Evolutionary conservation across 2,113 vertebrate genomes (phyloP).

Genomic region (Eulemur rufifrons): DNA sequence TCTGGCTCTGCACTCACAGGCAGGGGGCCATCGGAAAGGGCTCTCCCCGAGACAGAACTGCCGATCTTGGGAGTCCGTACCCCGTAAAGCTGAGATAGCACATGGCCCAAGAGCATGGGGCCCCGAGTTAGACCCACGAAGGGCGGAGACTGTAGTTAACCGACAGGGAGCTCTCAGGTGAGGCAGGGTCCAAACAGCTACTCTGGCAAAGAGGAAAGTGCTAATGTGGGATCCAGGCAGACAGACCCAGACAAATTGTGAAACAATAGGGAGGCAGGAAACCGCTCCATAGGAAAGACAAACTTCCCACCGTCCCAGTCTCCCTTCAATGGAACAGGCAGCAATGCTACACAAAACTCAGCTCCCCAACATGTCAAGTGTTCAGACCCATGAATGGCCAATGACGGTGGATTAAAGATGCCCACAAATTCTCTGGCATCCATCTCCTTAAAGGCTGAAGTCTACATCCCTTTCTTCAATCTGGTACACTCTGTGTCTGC

Average conservation of each 20-base stretch:
- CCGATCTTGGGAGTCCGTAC: rapidly evolving
- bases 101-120: rapidly evolving
- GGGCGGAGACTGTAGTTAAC: background rate
- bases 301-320: too few relatives aligned
- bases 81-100: rapidly evolving
- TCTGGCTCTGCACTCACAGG: background rate
- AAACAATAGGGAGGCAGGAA: background rate
- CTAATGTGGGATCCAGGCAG: too few relatives aligned
- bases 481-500: too few relatives aligned
- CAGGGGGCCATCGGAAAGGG: background rate
- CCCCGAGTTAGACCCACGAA: background rate
- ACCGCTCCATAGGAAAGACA: background rate
- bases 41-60: rapidly evolving
- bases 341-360: rapidly evolving
- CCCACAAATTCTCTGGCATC: background rate
- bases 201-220: too few relatives aligned
- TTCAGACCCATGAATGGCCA: background rate
- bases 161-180: background rate
- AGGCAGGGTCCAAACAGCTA: background rate
- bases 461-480: background rate
- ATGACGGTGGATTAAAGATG: too few relatives aligned
- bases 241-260: background rate
- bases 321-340: rapidly evolving
- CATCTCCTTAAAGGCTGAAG: background rate
- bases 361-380: too few relatives aligned